These are phyloP conservation scores for Oasisia sp. DNA, from an alignment of 2,888 invertebrate species.

Conservation along the genomic window DNA sequence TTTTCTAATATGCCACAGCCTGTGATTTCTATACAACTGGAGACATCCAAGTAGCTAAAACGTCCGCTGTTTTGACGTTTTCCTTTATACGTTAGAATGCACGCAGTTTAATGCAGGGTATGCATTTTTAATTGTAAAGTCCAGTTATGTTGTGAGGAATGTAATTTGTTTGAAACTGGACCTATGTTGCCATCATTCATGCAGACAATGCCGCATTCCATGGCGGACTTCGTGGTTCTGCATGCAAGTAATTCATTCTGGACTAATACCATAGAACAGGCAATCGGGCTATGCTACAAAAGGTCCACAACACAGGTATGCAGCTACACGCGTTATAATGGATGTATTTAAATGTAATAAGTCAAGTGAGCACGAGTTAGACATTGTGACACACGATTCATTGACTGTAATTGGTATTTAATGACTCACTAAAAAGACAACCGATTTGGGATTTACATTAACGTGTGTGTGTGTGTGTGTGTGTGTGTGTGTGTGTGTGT, in stretches of 20 bases:
- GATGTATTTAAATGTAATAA: neutral
- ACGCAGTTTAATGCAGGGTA: too few relatives aligned
- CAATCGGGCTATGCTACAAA: neutral
- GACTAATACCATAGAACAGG: neutral
- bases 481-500: too few relatives aligned
- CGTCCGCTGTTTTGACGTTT: too few relatives aligned
- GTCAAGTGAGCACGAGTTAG: neutral
- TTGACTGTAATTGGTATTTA: neutral
- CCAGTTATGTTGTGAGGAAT: neutral
- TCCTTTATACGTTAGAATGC: neutral
- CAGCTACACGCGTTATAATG: neutral
- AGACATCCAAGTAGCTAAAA: too few relatives aligned
- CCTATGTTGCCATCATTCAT: neutral
- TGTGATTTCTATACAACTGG: too few relatives aligned
- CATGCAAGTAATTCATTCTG: neutral
- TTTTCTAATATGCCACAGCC: too few relatives aligned
- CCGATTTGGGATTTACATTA: neutral
- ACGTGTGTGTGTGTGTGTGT: neutral
- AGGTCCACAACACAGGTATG: neutral
- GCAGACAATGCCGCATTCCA: neutral
- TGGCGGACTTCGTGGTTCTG: neutral
- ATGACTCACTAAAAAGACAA: neutral
- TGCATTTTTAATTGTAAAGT: neutral
- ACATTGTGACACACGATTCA: neutral
- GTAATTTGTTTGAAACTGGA: neutral